phyloP scores from a whole-genome alignment of 2,888 invertebrate genomes.

The Catocala nupta region DNA sequence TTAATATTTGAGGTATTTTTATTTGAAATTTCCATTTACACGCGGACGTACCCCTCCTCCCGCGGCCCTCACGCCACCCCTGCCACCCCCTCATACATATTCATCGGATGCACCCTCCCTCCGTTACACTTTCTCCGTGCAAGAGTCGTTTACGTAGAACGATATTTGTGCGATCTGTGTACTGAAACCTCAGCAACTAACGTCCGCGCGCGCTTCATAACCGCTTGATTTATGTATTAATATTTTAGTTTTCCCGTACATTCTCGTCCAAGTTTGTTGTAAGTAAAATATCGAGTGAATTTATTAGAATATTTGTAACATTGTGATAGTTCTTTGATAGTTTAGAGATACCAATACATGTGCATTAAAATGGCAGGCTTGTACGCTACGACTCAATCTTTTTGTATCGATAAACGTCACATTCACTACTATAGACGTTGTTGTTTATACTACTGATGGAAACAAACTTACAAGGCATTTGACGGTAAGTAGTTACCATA shows the following conservation, averaged over 20 bases:
- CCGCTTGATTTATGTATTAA: constrained; percentile 60
- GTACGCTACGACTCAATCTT: neutral
- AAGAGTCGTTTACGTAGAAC: constrained; percentile 58
- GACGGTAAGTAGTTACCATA: no score
- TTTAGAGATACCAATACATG: neutral
- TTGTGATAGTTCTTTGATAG: constrained; percentile 5
- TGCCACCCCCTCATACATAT: constrained; percentile 88
- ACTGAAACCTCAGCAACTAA: constrained; percentile 69
- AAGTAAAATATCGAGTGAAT: constrained; percentile 10
- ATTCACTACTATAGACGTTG: no score
- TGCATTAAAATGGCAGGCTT: neutral
- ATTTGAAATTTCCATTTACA: constrained; percentile 88
- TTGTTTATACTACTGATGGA: no score
- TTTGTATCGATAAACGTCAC: no score
- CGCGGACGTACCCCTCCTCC: constrained; percentile 58
- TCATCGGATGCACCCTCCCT: constrained; percentile 88
- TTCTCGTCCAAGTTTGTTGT: constrained; percentile 22
- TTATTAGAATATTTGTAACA: constrained; percentile 13
- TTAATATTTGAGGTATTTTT: constrained; percentile 87
- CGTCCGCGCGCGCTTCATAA: constrained; percentile 57
- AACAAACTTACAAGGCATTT: no score
- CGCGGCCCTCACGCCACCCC: constrained; percentile 42
- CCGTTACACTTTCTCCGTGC: constrained; percentile 81
- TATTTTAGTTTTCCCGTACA: constrained; percentile 40
- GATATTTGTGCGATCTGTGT: constrained; percentile 69